Evolutionary conservation across 2,888 invertebrate species (phyloP), one percentile per base, ranked within the genome.

Genomic region (Cetonia aurata): DNA sequence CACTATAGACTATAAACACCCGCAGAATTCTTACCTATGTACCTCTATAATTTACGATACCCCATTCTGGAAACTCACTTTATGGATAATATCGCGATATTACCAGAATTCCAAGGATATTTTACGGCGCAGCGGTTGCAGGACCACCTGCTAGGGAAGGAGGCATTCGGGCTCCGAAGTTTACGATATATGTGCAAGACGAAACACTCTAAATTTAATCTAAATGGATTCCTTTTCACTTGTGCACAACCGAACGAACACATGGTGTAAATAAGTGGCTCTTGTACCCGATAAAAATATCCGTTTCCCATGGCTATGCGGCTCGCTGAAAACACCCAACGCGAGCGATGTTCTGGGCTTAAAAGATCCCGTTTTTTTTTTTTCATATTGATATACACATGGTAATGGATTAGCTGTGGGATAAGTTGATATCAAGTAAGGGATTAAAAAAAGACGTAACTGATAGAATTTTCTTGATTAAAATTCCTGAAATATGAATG

Each of bases 141-240:
- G 52, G 66, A 66, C 66, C 66, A 66, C 66, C 66, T 66, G 52
- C 66, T 13, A n/a, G 15, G 66, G 41, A 25, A 66, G 6, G 41
- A 17, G 50, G 19, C 52, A 12, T 41, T 41, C 52, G 15, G 17
- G 17, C 53, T 53, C 33, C 15, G 33, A 66, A 66, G 33, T 52
- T 66, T 66, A 53, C 66, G 66, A 66, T 66, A 66, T 37, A 37
- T 37, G 37, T 37, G 37, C 19, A 53, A 25, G 52, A 25, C 31
- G 66, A 52, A 66, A 66, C 50, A 53, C 53, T 66, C 53, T 65
- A 53, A 66, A 41, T 66, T 52, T 52, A 52, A 66, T 66, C 66
- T 66, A 66, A 66, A 66, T 66, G 66, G 66, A 66, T 66, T 66
- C 17, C 53, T 66, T 52, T 52, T 33, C 52, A 41, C 66, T 52